Base-by-base conservation (phyloP, 2,113 vertebrate species). In the Clarias batrachus region DNA sequence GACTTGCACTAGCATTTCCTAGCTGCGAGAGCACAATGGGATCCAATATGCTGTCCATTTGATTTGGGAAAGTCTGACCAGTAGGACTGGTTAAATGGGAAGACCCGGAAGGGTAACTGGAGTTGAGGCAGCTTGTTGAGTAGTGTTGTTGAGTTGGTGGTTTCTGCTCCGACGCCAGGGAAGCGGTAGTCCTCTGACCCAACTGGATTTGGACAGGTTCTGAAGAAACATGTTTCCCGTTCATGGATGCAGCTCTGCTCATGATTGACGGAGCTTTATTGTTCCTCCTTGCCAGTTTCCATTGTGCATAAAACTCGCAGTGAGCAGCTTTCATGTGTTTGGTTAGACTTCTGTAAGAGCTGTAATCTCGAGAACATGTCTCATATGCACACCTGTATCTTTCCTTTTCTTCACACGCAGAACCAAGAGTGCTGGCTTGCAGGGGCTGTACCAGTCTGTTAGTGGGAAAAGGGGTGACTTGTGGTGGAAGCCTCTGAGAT, bases 301-400 rank as follows among this genome's bases (percentile, higher is more conserved):
- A 97, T 73, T 95, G 93, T 52, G 96, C 94, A 7, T 98, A 99
- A 82, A 97, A 97, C 30, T 97, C 97, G 48, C 97, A 94, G 87
- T 99, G 98, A 52, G 94, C 93, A 0, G 96, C 94, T 92, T 97
- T 99, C 97, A 99, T 98, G 87, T 99, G 98, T 90, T 99, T 99
- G 82, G 96, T 95, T 86, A 99, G 97, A 91, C 96, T 99, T 88
- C 96, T 96, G 14, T 95, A 94, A 0, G 96, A 97, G 92, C 97
- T 97, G 87, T 99, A 99, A 0, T 96, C 95, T 88, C 97, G 94
- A 82, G 95, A 95, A 86, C 98, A 99, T 0, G 95, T 95, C 59
- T 96, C 96, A 41, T 96, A 95, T 19, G 97, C 96, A 88, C 98
- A 99, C 88, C 93, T 96, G 85, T 96, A 97, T 85, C 96, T 95